A percentile compares a stretch with the other conserved stretches of the same genome.
Conservation (phyloP, 2,113 vertebrate genomes). For the Neodon shergylaensis region DNA sequence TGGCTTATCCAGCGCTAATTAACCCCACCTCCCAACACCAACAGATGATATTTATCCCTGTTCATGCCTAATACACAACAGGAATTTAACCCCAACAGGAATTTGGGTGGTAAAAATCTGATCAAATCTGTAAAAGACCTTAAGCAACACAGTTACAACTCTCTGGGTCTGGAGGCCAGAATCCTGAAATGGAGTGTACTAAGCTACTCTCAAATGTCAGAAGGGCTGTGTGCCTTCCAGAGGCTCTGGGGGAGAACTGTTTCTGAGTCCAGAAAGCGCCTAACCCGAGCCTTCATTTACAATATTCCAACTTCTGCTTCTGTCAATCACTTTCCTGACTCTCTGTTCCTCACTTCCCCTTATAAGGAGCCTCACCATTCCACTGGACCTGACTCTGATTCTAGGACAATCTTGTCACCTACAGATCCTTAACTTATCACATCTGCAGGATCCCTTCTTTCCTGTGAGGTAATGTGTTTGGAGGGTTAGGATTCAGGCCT, state of each 20-base stretch:
- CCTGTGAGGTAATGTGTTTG: too few species aligned
- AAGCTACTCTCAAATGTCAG: neutral
- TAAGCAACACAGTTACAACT: neutral
- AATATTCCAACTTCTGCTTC: neutral
- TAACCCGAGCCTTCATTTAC: neutral
- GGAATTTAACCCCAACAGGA: neutral
- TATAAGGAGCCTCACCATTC: neutral
- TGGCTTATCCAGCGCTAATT: neutral
- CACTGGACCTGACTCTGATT: neutral
- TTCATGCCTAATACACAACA: neutral
- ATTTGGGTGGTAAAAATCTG: neutral
- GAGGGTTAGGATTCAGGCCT: neutral
- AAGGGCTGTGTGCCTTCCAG: rapidly evolving
- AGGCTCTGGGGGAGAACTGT: neutral
- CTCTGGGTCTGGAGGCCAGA: neutral
- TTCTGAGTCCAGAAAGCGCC: neutral
- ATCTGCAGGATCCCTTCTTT: neutral
- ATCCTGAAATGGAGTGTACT: neutral
- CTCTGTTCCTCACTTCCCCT: neutral
- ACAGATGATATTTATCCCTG: neutral
- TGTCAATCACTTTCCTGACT: neutral
- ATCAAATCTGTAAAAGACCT: neutral
- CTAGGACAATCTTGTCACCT: neutral
- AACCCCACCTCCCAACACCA: neutral
- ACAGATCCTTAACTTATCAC: neutral